Percentiles rank a stretch among this genome's conserved stretches.
phyloP scores from a whole-genome alignment of 1,140 invertebrate genomes.

The Lamellibrachia luymesi region DNA sequence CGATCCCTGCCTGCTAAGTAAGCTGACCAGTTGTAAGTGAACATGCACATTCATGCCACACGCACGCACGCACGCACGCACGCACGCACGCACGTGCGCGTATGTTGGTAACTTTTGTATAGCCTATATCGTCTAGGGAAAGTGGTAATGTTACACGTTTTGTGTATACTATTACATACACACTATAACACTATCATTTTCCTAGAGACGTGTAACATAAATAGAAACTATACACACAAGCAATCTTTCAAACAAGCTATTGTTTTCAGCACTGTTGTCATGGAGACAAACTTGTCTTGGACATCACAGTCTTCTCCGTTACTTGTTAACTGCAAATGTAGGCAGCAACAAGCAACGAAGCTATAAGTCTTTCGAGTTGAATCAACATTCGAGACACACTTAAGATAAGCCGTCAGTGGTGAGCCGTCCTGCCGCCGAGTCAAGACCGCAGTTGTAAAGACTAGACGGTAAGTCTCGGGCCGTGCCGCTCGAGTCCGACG shows the following conservation, averaged over 20 bases:
- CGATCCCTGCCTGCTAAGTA: conserved; percentile 2
- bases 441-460: not conserved
- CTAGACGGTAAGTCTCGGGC: not conserved
- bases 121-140: no score
- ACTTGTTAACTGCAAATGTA: not conserved
- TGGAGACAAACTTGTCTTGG: no score
- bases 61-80: not conserved
- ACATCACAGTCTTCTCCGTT: not conserved
- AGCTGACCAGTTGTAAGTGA: not conserved
- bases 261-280: no score
- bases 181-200: no score
- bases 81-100: not conserved
- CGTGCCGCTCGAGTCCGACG: not conserved
- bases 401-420: not conserved
- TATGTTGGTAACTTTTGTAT: not conserved
- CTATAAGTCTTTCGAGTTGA: not conserved
- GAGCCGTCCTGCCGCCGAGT: not conserved
- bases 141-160: no score
- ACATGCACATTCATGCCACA: not conserved
- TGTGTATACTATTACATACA: no score
- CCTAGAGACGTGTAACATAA: no score
- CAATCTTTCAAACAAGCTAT: no score
- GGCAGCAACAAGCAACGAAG: not conserved
- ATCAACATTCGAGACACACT: not conserved
- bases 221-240: no score